phyloP scores from a whole-genome alignment of 2,888 invertebrate genomes.

The Ophonus ardosiacus region DNA sequence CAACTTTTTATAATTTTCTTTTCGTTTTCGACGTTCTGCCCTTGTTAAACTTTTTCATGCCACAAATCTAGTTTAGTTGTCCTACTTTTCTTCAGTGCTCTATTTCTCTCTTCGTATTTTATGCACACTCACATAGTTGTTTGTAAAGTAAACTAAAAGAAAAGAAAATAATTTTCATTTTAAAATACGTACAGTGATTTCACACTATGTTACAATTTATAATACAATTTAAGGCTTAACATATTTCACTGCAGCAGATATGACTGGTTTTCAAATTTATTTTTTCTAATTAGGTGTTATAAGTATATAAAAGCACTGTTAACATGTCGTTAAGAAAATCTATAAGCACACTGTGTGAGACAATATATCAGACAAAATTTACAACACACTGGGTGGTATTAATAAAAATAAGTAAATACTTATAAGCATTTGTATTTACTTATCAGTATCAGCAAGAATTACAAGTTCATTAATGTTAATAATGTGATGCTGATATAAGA shows the following conservation, averaged over 20 bases:
- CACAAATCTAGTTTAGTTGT: slow-evolving; percentile 22
- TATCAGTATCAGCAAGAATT: too few relatives aligned
- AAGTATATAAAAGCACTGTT: too few relatives aligned
- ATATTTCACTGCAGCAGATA: not conserved
- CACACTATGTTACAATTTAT: not conserved
- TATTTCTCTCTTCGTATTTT: not conserved
- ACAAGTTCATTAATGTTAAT: too few relatives aligned
- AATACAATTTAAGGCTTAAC: not conserved
- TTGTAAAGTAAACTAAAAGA: not conserved
- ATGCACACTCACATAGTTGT: not conserved
- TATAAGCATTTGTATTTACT: too few relatives aligned
- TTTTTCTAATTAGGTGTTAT: too few relatives aligned
- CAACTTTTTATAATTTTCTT: slow-evolving; percentile 33
- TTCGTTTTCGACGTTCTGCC: not conserved
- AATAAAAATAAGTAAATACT: too few relatives aligned
- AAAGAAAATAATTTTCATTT: not conserved
- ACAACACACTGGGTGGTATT: too few relatives aligned
- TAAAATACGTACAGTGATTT: not conserved
- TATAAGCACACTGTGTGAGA: too few relatives aligned
- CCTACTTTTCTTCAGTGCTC: slow-evolving; percentile 1
- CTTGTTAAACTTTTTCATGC: slow-evolving; percentile 9
- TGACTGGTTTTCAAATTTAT: too few relatives aligned
- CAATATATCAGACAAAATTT: too few relatives aligned
- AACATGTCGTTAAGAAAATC: too few relatives aligned
- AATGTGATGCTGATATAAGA: too few relatives aligned